Conservation (phyloP, 2,797 vertebrate genomes). For the Thaleichthys pacificus region DNA sequence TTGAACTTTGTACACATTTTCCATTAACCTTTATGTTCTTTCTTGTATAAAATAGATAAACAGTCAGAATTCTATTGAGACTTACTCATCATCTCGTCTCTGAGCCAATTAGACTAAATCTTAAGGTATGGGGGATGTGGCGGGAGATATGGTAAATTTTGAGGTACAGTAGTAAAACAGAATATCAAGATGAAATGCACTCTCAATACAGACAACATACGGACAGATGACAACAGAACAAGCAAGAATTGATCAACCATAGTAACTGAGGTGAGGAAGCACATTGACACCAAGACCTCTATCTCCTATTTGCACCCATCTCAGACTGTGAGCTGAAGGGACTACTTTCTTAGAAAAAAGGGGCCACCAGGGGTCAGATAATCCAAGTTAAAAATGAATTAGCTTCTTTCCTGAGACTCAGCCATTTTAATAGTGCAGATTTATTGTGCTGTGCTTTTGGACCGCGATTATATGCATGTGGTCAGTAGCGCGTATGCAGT, state of each 20-base stretch:
- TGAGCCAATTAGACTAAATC: too few relatives aligned
- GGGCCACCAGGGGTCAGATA: constrained; percentile 63
- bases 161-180: too few relatives aligned
- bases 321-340: background rate
- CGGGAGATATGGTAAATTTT: too few relatives aligned
- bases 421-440: constrained; percentile 74
- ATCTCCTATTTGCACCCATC: constrained; percentile 5
- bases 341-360: background rate
- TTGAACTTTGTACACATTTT: too few relatives aligned
- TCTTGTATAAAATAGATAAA: too few relatives aligned
- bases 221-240: background rate
- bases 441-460: constrained; percentile 78
- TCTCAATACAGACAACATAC: background rate
- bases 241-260: constrained; percentile 7
- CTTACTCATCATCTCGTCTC: too few relatives aligned
- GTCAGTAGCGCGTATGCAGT: constrained; percentile 84
- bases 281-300: constrained; percentile 47
- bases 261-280: constrained; percentile 48
- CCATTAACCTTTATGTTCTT: too few relatives aligned
- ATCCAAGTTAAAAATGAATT: constrained; percentile 66
- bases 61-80: too few relatives aligned
- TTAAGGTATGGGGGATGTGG: too few relatives aligned
- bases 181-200: too few relatives aligned
- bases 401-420: constrained; percentile 66
- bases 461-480: constrained; percentile 86